phyloP scores from a whole-genome alignment of 2,888 invertebrate genomes.

The Amiota mariae region DNA sequence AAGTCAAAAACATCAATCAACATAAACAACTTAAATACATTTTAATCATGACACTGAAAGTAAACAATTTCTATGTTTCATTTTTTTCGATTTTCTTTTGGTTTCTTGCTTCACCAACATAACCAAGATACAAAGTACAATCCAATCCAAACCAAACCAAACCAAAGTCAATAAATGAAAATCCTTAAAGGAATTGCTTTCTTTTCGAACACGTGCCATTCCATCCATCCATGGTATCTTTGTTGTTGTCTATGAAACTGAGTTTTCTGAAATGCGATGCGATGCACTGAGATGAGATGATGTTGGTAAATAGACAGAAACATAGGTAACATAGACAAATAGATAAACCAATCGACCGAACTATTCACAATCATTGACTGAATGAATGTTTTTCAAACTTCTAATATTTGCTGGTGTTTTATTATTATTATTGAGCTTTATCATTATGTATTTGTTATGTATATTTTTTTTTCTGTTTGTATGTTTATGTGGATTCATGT shows the following conservation, averaged over 20 bases:
- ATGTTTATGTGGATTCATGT: background rate
- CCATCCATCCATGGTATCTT: too few relatives aligned
- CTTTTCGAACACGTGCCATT: background rate
- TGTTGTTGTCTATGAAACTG: background rate
- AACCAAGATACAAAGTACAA: background rate
- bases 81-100: too few relatives aligned
- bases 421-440: background rate
- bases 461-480: too few relatives aligned
- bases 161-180: slow-evolving; percentile 61
- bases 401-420: slow-evolving; percentile 16
- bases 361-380: background rate
- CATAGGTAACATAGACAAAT: too few relatives aligned
- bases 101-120: background rate
- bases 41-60: slow-evolving; percentile 62
- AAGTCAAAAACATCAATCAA: slow-evolving; percentile 54
- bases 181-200: slow-evolving; percentile 64
- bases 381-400: slow-evolving; percentile 5
- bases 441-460: background rate
- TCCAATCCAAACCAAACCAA: background rate
- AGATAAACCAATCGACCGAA: background rate
- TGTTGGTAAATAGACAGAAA: too few relatives aligned
- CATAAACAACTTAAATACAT: slow-evolving; percentile 66
- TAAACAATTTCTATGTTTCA: slow-evolving; percentile 52
- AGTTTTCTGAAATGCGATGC: background rate
- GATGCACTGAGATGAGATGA: too few relatives aligned